Base-by-base conservation (phyloP, 2,888 invertebrate species). In the Lasioglossum oenotherae region DNA sequence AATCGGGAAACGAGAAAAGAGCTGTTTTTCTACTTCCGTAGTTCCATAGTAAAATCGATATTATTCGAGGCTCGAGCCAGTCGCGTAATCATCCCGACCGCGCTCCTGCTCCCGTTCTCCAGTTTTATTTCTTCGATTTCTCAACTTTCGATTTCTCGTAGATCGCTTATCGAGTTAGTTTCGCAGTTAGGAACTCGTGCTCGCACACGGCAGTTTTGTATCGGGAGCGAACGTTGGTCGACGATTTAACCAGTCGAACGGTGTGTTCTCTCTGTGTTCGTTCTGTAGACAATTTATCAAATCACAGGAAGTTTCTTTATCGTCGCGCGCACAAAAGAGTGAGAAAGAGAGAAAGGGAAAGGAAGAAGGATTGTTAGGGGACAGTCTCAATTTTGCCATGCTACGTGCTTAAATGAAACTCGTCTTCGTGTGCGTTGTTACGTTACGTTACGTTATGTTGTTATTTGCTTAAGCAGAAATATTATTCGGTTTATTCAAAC, bases 101-200 rank as follows among this genome's bases (percentile, higher is more conserved):
- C 46, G 44, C 23, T 38, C 31, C 16, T n/a, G 12, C 46, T 80
- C 27, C 46, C 74, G 67, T n/a, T 75, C 38, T 23, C 4, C 41
- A 19, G 31, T 44, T 71, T 23, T 72, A 23, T 57, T 78, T 73
- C 6, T 49, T 53, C 23, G 53, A 27, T 78, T 78, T 74, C 57
- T n/a, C 31, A 31, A 84, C 31, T 79, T 82, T 80, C 53, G n/a
- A 74, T 79, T 74, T 57, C 67, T 53, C 31, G 27, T 69, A 77
- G 35, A 69, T 79, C 27, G n/a, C n/a, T 73, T 57, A 71, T 77
- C 53, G 31, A 31, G 14, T 44, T 38, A 49, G 60, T 75, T 41
- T 67, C 49, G 14, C 67, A n/a, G 57, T 57, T n/a, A 12, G n/a
- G 49, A 31, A 23, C 60, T 49, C 38, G n/a, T 41, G 60, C 35